Evolutionary conservation across 2,888 invertebrate species (phyloP).

Genomic region (Julus scanicus): DNA sequence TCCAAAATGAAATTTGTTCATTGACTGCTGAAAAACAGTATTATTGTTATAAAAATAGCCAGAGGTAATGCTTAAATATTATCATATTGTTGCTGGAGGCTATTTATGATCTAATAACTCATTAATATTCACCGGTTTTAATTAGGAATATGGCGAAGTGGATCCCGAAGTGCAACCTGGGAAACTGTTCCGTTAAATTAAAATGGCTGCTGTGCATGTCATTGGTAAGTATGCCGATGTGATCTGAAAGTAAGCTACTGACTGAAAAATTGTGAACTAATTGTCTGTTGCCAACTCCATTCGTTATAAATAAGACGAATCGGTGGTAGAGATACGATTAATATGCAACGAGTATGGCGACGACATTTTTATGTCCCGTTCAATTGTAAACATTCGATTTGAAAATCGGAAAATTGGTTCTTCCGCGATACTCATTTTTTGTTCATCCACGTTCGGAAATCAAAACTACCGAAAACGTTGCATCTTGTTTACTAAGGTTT

Average conservation of each 20-base stretch:
- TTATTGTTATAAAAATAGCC: not conserved
- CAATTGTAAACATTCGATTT: not conserved
- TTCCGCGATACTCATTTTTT: conserved; percentile 38
- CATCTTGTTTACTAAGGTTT: not conserved
- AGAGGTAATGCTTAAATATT: not conserved
- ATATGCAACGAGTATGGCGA: not conserved
- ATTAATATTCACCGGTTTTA: not conserved
- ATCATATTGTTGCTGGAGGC: not conserved
- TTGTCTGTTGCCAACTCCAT: not conserved
- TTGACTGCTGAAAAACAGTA: not conserved
- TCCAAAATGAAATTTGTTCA: not conserved
- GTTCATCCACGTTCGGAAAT: not conserved
- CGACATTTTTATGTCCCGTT: conserved; percentile 2
- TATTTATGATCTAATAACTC: not conserved
- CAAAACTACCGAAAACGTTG: not conserved
- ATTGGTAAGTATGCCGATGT: conserved; percentile 51
- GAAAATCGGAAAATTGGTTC: conserved; percentile 42
- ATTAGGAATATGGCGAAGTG: conserved; percentile 30
- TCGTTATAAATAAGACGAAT: not conserved
- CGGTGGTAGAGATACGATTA: not conserved
- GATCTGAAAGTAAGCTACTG: conserved; percentile 28
- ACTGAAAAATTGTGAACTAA: conserved; percentile 10
- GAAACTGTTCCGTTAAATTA: conserved; percentile 51
- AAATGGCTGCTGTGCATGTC: conserved; percentile 52
- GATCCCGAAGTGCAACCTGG: conserved; percentile 41